Evolutionary conservation across 1,140 invertebrate genomes (phyloP).

Genomic region (Drosophila neocordata): DNA sequence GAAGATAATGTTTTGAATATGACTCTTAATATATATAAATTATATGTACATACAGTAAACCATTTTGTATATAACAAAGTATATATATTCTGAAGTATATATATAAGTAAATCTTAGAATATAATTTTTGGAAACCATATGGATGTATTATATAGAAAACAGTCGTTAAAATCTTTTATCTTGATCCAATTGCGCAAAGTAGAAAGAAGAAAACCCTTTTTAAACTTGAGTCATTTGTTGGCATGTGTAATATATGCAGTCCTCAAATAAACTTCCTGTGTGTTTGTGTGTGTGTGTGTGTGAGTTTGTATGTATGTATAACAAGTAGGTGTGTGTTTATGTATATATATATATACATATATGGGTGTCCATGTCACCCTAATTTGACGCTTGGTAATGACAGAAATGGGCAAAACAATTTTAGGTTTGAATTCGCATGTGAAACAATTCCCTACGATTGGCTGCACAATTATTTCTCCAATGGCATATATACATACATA

Average conservation of each 20-base stretch:
- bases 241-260: not conserved
- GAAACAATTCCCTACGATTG: constrained; percentile 10
- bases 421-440: constrained; percentile 50
- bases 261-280: not conserved
- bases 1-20: too few species aligned
- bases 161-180: too few species aligned
- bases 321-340: constrained; percentile 10
- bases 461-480: constrained; percentile 8
- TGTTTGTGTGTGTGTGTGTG: not conserved
- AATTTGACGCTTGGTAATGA: constrained; percentile 53
- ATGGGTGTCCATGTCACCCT: constrained; percentile 16
- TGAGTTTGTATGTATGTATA: constrained; percentile 4
- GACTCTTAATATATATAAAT: too few species aligned
- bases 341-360: constrained; percentile 6
- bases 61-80: too few species aligned
- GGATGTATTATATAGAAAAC: too few species aligned
- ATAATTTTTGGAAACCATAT: too few species aligned
- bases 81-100: too few species aligned
- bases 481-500: not conserved
- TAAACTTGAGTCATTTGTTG: too few species aligned
- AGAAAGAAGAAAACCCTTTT: too few species aligned
- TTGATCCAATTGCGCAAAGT: too few species aligned
- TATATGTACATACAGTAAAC: too few species aligned
- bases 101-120: too few species aligned
- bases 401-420: constrained; percentile 52